Conservation (phyloP, 2,888 invertebrate genomes). For the Pinctada fucata region DNA sequence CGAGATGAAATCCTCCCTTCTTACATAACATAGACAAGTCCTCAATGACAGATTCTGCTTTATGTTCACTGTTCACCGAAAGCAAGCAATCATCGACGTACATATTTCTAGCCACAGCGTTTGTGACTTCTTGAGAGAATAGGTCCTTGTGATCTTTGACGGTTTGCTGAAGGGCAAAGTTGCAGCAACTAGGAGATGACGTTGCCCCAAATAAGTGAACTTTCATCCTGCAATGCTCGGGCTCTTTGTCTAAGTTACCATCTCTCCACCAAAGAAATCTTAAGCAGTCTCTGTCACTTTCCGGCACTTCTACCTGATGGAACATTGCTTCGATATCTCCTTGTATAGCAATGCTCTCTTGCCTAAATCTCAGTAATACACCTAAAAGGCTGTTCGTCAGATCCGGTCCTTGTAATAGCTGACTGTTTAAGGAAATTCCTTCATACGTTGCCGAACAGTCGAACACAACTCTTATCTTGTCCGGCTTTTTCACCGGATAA, state of each 20-base stretch:
- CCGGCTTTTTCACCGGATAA: constrained; percentile 22
- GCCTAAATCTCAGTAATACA: constrained; percentile 33
- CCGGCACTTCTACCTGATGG: constrained; percentile 22
- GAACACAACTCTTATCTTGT: constrained; percentile 17
- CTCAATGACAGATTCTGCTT: constrained; percentile 12
- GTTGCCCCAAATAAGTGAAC: constrained; percentile 18
- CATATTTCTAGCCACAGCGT: constrained; percentile 9
- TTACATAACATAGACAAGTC: constrained; percentile 15
- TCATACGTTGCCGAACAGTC: constrained; percentile 18
- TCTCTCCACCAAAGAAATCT: constrained; percentile 29
- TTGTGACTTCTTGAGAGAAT: neutral
- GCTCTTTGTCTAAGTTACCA: constrained; percentile 12
- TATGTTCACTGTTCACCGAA: constrained; percentile 6
- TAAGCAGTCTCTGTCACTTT: constrained; percentile 25
- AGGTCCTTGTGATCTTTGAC: neutral
- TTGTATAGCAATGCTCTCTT: constrained; percentile 33
- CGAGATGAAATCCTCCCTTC: constrained; percentile 30
- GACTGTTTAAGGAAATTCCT: constrained; percentile 33
- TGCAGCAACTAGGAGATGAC: constrained; percentile 21
- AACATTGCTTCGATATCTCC: constrained; percentile 37
- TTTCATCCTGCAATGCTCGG: constrained; percentile 17
- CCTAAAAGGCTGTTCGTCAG: constrained; percentile 32
- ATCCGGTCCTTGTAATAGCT: constrained; percentile 36
- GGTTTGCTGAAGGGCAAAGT: constrained; percentile 8
- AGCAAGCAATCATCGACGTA: constrained; percentile 33